A percentile compares a stretch with the other conserved stretches of the same genome.
Conservation (phyloP, 1,140 invertebrate genomes). For the Galleria mellonella region DNA sequence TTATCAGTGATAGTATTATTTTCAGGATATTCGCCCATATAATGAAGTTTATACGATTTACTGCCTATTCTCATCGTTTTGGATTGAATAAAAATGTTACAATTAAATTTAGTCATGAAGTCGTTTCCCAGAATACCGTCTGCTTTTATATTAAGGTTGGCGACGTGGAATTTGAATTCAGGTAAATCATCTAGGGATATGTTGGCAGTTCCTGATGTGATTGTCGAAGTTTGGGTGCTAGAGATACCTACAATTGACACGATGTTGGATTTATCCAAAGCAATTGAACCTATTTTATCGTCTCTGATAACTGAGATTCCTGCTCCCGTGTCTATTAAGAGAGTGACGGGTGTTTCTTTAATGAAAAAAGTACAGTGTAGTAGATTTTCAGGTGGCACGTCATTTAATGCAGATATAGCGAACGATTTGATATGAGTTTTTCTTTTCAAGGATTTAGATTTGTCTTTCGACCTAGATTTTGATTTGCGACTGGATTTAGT, state of each 20-base stretch:
- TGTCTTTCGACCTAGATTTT: neutral
- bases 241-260: conserved; percentile 11
- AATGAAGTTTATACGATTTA: conserved; percentile 18
- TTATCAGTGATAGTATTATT: conserved; percentile 1
- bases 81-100: conserved; percentile 20
- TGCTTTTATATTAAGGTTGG: conserved; percentile 21
- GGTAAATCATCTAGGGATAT: conserved; percentile 21
- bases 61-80: conserved; percentile 22
- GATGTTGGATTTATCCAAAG: conserved; percentile 1
- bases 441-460: neutral
- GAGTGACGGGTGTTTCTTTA: conserved; percentile 1
- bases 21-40: conserved; percentile 8
- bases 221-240: neutral
- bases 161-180: conserved; percentile 20
- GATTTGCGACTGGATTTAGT: neutral
- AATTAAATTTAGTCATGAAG: conserved; percentile 28
- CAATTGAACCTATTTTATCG: conserved; percentile 5
- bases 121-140: conserved; percentile 30
- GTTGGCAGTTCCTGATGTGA: conserved; percentile 12
- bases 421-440: neutral
- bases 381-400: conserved; percentile 10
- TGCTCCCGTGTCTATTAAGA: conserved; percentile 13
- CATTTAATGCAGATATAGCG: conserved; percentile 1
- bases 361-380: conserved; percentile 8
- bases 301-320: conserved; percentile 10